phyloP scores from a whole-genome alignment of 2,797 vertebrate genomes.

The Eulemur coronatus region DNA sequence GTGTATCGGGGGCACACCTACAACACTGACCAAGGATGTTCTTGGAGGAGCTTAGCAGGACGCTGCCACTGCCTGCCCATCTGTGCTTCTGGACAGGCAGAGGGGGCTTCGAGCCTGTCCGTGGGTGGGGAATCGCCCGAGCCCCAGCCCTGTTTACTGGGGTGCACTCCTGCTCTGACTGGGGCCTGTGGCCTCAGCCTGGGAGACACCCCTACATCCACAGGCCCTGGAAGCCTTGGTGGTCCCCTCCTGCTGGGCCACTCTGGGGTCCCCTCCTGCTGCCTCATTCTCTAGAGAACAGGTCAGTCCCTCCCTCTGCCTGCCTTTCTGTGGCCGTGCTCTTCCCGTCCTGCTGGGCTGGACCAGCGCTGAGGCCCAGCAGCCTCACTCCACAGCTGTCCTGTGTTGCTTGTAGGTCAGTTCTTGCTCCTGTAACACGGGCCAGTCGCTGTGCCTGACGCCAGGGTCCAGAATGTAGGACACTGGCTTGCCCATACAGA shows the following conservation, averaged over 20 bases:
- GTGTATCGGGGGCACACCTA: not conserved
- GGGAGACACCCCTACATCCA: not conserved
- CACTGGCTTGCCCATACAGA: not conserved
- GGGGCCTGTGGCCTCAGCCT: not conserved
- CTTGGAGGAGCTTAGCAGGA: not conserved
- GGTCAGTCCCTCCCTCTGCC: not conserved
- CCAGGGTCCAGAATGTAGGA: not conserved
- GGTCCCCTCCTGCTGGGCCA: not conserved
- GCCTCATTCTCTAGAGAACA: not conserved
- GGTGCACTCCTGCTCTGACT: not conserved
- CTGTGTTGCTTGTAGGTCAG: not conserved
- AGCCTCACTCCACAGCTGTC: not conserved
- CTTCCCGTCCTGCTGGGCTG: not conserved
- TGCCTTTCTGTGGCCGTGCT: not conserved
- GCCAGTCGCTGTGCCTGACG: not conserved
- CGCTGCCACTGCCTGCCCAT: fast-evolving
- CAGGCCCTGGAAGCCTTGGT: not conserved
- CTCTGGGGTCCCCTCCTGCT: not conserved
- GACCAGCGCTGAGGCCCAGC: not conserved
- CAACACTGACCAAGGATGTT: not conserved
- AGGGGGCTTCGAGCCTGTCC: not conserved
- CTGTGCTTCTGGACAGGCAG: not conserved
- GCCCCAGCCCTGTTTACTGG: not conserved
- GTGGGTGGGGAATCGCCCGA: too few relatives aligned
- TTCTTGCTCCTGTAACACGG: not conserved